Percentiles rank a stretch among this genome's conserved stretches.
phyloP scores from a whole-genome alignment of 2,113 vertebrate genomes.

The Mirounga angustirostris region DNA sequence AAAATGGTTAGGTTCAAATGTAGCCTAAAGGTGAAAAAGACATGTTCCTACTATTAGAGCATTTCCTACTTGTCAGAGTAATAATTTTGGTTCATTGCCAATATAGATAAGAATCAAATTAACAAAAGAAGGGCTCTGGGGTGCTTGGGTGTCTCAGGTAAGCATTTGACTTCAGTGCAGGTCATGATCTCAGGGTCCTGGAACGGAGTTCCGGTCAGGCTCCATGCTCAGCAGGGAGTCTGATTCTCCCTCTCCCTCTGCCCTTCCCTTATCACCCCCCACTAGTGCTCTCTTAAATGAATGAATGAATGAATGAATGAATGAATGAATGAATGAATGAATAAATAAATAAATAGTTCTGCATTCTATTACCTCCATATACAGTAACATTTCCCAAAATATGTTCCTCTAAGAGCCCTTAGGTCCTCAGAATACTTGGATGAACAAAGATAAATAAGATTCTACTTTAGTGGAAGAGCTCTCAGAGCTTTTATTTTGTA shows the following conservation, averaged over 20 bases:
- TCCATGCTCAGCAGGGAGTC: not conserved
- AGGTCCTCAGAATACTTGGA: slow-evolving; percentile 3
- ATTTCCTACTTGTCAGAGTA: not conserved
- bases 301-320: no score
- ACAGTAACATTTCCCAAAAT: slow-evolving; percentile 44
- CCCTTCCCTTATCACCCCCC: no score
- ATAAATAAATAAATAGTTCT: not conserved
- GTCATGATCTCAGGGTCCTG: no score
- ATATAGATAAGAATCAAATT: slow-evolving; percentile 21
- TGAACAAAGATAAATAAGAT: slow-evolving; percentile 25
- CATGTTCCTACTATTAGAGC: not conserved
- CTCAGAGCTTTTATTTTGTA: not conserved
- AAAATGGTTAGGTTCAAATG: not conserved
- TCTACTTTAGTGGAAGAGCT: not conserved
- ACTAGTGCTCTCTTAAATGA: not conserved
- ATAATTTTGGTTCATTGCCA: not conserved
- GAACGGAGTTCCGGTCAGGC: no score
- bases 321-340: no score
- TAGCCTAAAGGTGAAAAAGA: not conserved
- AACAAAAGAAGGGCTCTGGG: not conserved
- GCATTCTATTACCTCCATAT: not conserved
- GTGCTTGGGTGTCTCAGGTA: no score
- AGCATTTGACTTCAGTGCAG: no score
- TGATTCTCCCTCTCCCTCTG: not conserved
- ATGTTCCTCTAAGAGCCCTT: not conserved